A percentile compares a stretch with the other conserved stretches of the same genome.
These are phyloP conservation scores for Aromia moschata DNA, from an alignment of 2,888 invertebrate genomes.

Conservation along the genomic window DNA sequence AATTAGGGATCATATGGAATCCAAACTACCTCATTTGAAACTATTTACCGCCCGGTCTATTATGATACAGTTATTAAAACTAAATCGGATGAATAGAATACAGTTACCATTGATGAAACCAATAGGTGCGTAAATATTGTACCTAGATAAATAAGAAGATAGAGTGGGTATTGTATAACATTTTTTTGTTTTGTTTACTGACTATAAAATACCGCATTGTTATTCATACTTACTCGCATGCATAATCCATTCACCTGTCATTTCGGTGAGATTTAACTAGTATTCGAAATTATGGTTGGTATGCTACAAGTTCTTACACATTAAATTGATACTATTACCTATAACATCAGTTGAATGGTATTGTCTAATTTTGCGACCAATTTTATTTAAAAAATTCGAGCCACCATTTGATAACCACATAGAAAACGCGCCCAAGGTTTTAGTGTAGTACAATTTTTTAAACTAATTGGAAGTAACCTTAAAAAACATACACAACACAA, in stretches of 20 bases:
- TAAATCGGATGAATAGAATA: neutral
- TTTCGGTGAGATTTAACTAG: neutral
- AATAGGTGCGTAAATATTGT: neutral
- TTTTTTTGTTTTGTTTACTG: neutral
- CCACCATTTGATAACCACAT: no score
- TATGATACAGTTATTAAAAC: neutral
- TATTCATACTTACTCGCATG: neutral
- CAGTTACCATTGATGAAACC: neutral
- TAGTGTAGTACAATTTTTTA: no score
- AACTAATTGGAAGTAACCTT: no score
- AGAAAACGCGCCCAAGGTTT: no score
- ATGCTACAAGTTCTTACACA: neutral
- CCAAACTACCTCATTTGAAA: no score
- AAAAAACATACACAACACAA: no score
- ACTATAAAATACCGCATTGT: slow-evolving; percentile 1
- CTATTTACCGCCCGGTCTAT: no score
- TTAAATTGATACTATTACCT: neutral
- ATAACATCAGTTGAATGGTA: no score
- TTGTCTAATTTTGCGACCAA: no score
- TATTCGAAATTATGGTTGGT: slow-evolving; percentile 2
- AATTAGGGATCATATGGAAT: no score
- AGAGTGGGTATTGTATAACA: neutral
- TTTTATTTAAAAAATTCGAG: no score
- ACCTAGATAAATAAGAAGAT: neutral
- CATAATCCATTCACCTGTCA: neutral